A percentile compares a stretch with the other conserved stretches of the same genome.
These are phyloP conservation scores for Cantharis lateralis DNA, from an alignment of 2,888 invertebrate genomes.

Conservation along the genomic window DNA sequence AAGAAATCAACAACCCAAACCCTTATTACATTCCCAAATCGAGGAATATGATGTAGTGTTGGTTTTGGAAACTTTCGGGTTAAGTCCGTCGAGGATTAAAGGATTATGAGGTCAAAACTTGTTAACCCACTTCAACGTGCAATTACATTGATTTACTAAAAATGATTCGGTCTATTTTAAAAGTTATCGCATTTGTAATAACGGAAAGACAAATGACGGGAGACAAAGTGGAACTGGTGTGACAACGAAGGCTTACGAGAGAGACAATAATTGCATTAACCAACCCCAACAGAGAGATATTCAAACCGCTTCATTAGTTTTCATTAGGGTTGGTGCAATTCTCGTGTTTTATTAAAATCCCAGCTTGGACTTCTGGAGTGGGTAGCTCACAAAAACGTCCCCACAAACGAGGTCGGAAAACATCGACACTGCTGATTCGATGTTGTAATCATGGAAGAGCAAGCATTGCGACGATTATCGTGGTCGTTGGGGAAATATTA, in stretches of 20 bases:
- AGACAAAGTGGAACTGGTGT: constrained; percentile 8
- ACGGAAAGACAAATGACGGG: neutral
- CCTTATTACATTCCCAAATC: no score
- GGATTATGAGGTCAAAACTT: neutral
- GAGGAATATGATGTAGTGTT: no score
- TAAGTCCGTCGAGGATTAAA: neutral
- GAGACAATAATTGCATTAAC: constrained; percentile 26
- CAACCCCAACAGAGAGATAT: constrained; percentile 27
- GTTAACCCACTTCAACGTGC: no score
- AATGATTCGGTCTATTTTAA: neutral
- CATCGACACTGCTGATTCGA: constrained; percentile 26
- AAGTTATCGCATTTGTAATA: neutral
- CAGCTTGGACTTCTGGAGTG: constrained; percentile 22
- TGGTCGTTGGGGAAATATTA: constrained; percentile 24
- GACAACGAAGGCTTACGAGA: constrained; percentile 23
- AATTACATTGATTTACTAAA: neutral
- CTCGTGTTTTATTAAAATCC: constrained; percentile 37
- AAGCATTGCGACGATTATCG: constrained; percentile 25
- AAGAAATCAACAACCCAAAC: no score
- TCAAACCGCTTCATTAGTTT: constrained; percentile 37
- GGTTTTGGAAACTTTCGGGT: neutral
- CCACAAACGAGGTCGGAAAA: constrained; percentile 24
- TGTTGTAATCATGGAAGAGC: constrained; percentile 25
- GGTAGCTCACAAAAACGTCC: constrained; percentile 23
- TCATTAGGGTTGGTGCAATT: constrained; percentile 32